Evolutionary conservation across 1,140 invertebrate genomes (phyloP), one percentile per base, ranked within the genome.

Genomic region (Cheumatopsyche charites): DNA sequence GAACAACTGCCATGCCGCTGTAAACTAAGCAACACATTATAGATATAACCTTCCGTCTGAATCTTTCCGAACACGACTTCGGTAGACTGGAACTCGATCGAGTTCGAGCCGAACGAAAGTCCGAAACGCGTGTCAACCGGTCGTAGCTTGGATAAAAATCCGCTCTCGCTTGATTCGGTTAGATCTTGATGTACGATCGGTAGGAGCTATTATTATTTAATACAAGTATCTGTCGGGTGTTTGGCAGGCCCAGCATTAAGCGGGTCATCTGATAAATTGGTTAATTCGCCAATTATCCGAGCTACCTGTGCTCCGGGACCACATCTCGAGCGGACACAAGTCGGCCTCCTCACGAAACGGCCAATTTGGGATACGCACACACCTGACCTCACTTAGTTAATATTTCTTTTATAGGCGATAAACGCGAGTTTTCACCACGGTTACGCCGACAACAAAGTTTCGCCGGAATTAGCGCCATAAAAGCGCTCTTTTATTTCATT

Each of bases 231-330:
- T 67, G 69, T 62, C 62, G 62, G 67, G 49, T 55, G 74, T 63
- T 61, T 70, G 74, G 74, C 58, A 75, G 70, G 68, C 68, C 74
- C 65, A 62, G 41, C 68, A 75, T 75, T 75, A 73, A 75, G 65
- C 74, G 71, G 74, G 74, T 75, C 74, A 75, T 75, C 74, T 73
- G 74, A 75, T 75, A 73, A 75, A 75, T 75, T 75, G 71, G 72
- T 75, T 75, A 75, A 75, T 75, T 75, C 55, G 74, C 41, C 74
- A 75, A 75, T 75, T 75, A 75, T 52, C 61, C 23, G 49, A 58
- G 68, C 74, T 75, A 75, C 74, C 74, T 75, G 49, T 68, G 66
- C 26, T 19, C 26, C n/a, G n/a, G 45, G n/a, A 29, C 17, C 25
- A 36, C 29, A 25, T 29, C 63, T 66, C 63, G 41, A 13, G 9